Evolutionary conservation across 2,888 invertebrate genomes (phyloP).

Genomic region (Stenoptilia bipunctidactyla): DNA sequence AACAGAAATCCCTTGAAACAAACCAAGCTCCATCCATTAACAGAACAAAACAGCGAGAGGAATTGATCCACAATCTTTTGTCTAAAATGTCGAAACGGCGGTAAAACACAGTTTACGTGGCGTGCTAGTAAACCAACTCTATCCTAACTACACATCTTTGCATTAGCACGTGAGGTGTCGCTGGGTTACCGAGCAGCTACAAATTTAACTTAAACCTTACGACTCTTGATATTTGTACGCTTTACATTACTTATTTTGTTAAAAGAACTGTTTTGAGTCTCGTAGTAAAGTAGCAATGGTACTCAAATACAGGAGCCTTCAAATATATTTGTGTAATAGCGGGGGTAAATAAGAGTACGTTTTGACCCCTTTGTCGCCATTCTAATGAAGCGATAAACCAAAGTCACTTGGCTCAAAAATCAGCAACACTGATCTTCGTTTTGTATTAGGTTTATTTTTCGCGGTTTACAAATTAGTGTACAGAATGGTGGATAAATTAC

Average conservation of each 20-base stretch:
- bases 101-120: not conserved
- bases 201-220: not conserved
- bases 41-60: too few species aligned
- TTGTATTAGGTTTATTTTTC: not conserved
- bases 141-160: conserved; percentile 43
- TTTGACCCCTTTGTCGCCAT: conserved; percentile 22
- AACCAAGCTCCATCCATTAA: too few species aligned
- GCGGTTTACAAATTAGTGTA: not conserved
- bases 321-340: not conserved
- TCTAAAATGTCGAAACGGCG: conserved; percentile 1
- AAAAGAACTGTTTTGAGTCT: too few species aligned
- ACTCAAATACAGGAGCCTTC: too few species aligned
- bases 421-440: conserved; percentile 16
- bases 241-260: too few species aligned
- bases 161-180: conserved; percentile 58
- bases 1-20: too few species aligned
- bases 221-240: not conserved
- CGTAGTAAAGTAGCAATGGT: too few species aligned
- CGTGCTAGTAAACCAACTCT: conserved; percentile 14
- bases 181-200: conserved; percentile 8
- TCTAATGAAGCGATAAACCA: conserved; percentile 42
- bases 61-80: conserved; percentile 1
- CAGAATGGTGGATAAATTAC: conserved; percentile 3
- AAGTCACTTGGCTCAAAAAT: conserved; percentile 18
- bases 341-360: not conserved